Base-by-base conservation (phyloP, 1,140 invertebrate genomes). In the Penaeus chinensis region DNA sequence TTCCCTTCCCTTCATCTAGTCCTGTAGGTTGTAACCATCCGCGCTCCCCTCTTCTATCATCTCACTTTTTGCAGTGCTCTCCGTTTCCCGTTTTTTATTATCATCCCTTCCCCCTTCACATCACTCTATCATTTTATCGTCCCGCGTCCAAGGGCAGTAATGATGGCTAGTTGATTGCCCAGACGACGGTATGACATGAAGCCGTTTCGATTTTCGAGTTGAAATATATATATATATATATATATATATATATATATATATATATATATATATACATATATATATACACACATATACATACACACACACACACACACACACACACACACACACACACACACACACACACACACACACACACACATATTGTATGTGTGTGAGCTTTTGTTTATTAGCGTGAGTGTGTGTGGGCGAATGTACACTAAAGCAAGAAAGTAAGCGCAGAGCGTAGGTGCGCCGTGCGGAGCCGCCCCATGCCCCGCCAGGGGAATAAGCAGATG, bases 251-350 rank as follows among this genome's bases (percentile, higher is more conserved):
- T 71, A n/a, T 22, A n/a, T 71, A 71, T 22, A 71, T 71, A 71
- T n/a, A 71, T 71, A 71, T n/a, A 71, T 71, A 71, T 22, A 71
- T 71, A 71, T n/a, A 74, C 5, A 74, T 5, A n/a, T n/a, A 71
- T 24, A 71, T 71, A 71, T 71, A 69, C 32, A 69, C 32, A 69
- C 27, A 69, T 13, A 69, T 13, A 69, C 27, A 69, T 13, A 69
- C 27, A 69, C 27, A 69, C 27, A 69, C 27, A 69, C 22, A 69
- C 32, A 69, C 32, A 22, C 13, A 22, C 32, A 22, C 2, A 69
- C 32, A 69, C 32, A 69, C 32, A 69, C 32, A n/a, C 32, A 69
- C 32, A 69, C 32, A 69, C 13, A 69, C 13, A 69, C 22, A 69
- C 13, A 69, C 1, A 69, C 13, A 69, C 13, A 69, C 13, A 22